Evolutionary conservation across 2,113 vertebrate species (phyloP), one percentile per base, ranked within the genome.

Genomic region (Orthonyx spaldingii): DNA sequence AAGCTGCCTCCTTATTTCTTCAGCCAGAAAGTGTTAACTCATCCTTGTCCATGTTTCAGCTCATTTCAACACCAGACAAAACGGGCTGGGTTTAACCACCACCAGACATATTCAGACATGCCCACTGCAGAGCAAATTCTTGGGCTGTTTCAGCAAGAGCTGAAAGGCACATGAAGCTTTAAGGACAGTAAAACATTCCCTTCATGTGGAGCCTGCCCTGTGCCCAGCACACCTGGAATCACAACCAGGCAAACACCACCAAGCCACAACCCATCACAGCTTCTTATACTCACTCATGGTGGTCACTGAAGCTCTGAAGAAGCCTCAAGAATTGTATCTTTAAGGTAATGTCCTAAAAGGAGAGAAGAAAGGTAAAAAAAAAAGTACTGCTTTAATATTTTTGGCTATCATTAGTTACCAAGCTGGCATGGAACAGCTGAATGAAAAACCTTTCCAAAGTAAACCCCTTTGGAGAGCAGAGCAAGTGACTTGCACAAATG

Each of bases 321-420:
- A 99, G 98, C 93, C 99, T 98, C 97, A 99, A 96, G 94, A 99
- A 99, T 96, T 99, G 99, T 96, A 99, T 99, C 98, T 99, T 99
- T 95, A 99, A 98, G 72, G 99, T 99, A 94, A 99, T 99, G 97
- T 99, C 99, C 99, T 99, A 90, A 68, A 96, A 84, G n/a, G 89
- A 89, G 84, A 82, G 8, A 72, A 88, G 41, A 80, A 93, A 72
- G 3, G 27, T 22, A 0, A 61, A 47, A 46, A 39, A 37, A 17
- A 17, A 9, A 18, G 10, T 5, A 18, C 27, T 56, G 7, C 37
- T 90, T 88, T 16, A 55, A 27, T 56, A 24, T 55, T 92, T 92
- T 65, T 74, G 63, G 46, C 6, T 57, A 24, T 37, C 39, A 20
- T 33, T 41, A 57, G 22, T 52, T 57, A 49, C 28, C n/a, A 72